Conservation (phyloP, 1,140 invertebrate species). For the Rhopalosiphum padi region DNA sequence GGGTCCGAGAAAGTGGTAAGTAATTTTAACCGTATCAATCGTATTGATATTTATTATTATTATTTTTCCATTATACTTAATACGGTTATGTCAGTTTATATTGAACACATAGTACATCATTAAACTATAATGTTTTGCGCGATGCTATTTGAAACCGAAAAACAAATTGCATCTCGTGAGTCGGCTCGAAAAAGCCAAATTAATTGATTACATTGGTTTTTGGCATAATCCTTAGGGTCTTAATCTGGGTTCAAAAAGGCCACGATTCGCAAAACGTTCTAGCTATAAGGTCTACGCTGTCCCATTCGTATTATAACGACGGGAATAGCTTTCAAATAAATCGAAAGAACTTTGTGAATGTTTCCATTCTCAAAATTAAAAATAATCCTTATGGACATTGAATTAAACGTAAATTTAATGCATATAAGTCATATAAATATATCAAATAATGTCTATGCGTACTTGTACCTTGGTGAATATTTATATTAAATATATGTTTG, state of each 20-base stretch:
- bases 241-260: conserved; percentile 35
- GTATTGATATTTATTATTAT: neutral
- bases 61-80: neutral
- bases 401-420: neutral
- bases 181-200: neutral
- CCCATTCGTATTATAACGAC: neutral
- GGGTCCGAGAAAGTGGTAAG: conserved; percentile 61
- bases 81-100: neutral
- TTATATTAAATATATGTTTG: neutral
- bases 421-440: neutral
- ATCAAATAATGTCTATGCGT: neutral
- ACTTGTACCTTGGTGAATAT: neutral
- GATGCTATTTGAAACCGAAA: neutral
- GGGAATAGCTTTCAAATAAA: neutral
- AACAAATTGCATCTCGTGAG: conserved; percentile 30
- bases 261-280: neutral
- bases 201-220: conserved; percentile 41
- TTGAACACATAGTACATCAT: neutral
- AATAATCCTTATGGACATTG: neutral
- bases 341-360: neutral
- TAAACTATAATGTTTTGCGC: neutral
- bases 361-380: neutral
- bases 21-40: neutral
- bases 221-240: conserved; percentile 40
- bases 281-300: no score